These are phyloP conservation scores for Phyllopteryx taeniolatus DNA, from an alignment of 2,113 vertebrate genomes.

Conservation along the genomic window DNA sequence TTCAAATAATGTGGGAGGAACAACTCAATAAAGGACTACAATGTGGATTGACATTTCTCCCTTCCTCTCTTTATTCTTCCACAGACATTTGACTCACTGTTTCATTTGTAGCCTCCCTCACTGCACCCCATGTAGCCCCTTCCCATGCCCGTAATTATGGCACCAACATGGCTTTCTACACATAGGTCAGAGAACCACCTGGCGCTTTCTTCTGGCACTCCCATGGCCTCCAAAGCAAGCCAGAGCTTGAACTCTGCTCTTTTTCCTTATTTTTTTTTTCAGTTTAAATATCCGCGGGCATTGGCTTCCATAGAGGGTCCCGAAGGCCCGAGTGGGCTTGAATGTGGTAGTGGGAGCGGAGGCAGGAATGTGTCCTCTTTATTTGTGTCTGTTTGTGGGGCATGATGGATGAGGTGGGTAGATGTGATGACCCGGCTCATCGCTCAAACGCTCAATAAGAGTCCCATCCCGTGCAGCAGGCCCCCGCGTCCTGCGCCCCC, in stretches of 20 bases:
- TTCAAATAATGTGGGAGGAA: slow-evolving; percentile 97
- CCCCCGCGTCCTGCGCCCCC: slow-evolving; percentile 58
- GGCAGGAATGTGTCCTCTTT: slow-evolving; percentile 73
- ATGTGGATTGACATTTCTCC: slow-evolving; percentile 71
- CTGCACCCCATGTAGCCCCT: slow-evolving; percentile 16
- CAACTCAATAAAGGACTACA: slow-evolving; percentile 98
- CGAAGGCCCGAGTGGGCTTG: slow-evolving; percentile 55
- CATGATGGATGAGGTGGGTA: slow-evolving; percentile 81
- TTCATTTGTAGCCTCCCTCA: slow-evolving; percentile 19
- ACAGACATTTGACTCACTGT: slow-evolving; percentile 1
- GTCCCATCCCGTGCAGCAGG: slow-evolving; percentile 69
- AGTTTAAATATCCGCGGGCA: slow-evolving; percentile 26
- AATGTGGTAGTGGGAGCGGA: slow-evolving; percentile 70
- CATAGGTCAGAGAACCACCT: slow-evolving; percentile 62
- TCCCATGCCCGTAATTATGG: slow-evolving; percentile 42
- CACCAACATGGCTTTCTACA: slow-evolving; percentile 30
- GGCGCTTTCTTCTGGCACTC: slow-evolving; percentile 63
- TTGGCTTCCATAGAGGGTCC: slow-evolving; percentile 52
- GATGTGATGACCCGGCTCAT: slow-evolving; percentile 81
- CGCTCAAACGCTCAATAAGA: slow-evolving; percentile 81
- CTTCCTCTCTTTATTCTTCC: slow-evolving; percentile 25
- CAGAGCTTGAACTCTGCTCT: slow-evolving; percentile 68
- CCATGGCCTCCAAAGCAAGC: slow-evolving; percentile 63
- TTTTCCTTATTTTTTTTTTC: slow-evolving; percentile 32
- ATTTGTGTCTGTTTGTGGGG: slow-evolving; percentile 73